Base-by-base conservation (phyloP, 2,888 invertebrate species). In the Tipula vernalis region DNA sequence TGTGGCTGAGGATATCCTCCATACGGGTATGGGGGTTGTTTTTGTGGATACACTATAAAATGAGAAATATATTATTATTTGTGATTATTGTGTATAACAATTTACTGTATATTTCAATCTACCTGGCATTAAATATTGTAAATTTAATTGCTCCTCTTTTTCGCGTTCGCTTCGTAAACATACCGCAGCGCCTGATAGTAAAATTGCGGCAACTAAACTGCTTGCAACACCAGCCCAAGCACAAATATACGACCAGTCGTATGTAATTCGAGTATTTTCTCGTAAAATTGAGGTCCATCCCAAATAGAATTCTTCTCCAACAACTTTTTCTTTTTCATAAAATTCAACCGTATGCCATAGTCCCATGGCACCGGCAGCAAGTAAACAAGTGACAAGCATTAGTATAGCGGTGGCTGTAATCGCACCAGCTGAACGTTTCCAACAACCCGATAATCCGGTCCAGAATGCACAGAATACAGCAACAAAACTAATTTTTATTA, bases 61-160 rank as follows among this genome's bases (percentile, higher is more conserved):
- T 88, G 88, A 89, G 88, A 88, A 86, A 39, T 39, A 39, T 6
- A 39, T 39, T 39, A 39, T 39, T 28, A 28, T 28, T 28, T 28
- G 28, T 28, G 28, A 28, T 39, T 39, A 3, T 39, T 39, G 1
- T 39, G 5, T 6, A n/a, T n/a, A n/a, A n/a, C n/a, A n/a, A n/a
- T n/a, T n/a, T 39, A 39, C 5, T 39, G 6, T 39, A 6, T 6
- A 28, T 28, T 28, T 28, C 28, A 28, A 28, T 12, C 36, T 95
- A 97, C 97, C 97, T 93, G 98, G 98, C 98, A 98, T 98, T 93
- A 98, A 94, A 93, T 98, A 98, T 94, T 98, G 98, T 96, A 98
- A 96, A 94, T 98, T 98, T 94, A 98, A 95, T 92, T 97, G 97
- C 93, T 98, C 97, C 92, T 98, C 98, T 92, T 96, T 95, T 93